These are phyloP conservation scores for Podargus strigoides DNA, from an alignment of 2,797 vertebrate species.

Conservation along the genomic window DNA sequence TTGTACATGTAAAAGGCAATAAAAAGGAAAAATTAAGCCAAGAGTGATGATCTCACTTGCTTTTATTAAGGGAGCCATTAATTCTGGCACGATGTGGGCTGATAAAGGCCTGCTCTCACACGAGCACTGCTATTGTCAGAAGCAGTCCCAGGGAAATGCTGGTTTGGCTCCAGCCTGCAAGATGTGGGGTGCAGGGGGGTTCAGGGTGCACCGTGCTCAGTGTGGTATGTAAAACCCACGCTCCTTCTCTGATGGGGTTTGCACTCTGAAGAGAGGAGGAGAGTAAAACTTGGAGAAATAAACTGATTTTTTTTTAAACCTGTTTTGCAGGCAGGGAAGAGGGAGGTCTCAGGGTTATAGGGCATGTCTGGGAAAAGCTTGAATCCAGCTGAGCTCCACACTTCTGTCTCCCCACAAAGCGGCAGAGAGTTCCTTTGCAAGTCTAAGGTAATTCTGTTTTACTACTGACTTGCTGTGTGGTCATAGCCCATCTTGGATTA, in stretches of 20 bases:
- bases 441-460: neutral
- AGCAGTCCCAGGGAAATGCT: neutral
- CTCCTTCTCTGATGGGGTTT: neutral
- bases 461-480: accelerated
- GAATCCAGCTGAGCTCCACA: neutral
- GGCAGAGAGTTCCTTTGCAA: neutral
- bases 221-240: accelerated
- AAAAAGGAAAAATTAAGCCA: conserved; percentile 41
- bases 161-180: neutral
- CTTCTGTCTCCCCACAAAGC: neutral
- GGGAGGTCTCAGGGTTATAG: neutral
- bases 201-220: neutral
- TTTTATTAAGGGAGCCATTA: conserved; percentile 41
- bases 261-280: neutral
- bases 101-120: neutral
- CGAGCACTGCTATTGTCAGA: neutral
- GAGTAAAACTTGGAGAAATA: neutral
- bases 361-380: neutral
- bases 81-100: neutral
- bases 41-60: conserved; percentile 44
- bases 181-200: neutral
- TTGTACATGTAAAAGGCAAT: conserved; percentile 31
- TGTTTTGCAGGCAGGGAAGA: neutral
- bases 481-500: neutral
- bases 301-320: neutral